Evolutionary conservation across 2,113 vertebrate genomes (phyloP).

Genomic region (Aspiorhynchus laticeps): DNA sequence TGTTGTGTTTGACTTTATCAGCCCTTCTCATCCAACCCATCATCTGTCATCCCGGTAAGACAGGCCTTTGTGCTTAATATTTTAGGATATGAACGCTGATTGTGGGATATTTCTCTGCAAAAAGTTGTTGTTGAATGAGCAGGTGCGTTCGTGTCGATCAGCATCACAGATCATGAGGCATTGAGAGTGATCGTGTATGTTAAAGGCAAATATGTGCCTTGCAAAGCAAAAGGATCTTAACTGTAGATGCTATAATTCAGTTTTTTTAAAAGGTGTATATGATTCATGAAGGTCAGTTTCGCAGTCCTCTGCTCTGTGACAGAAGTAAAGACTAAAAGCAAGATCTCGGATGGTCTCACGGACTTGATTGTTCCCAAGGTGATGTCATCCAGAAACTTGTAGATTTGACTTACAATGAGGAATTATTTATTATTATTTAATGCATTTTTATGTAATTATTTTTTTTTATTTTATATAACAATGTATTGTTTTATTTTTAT

Average conservation of each 20-base stretch:
- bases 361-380: conserved; percentile 35
- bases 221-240: not conserved
- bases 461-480: not conserved
- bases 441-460: too few relatives aligned
- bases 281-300: conserved; percentile 1
- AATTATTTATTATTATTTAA: not conserved
- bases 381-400: not conserved
- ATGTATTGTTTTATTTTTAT: not conserved
- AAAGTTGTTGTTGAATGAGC: conserved; percentile 45
- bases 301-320: not conserved
- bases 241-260: not conserved
- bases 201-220: not conserved
- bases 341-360: not conserved
- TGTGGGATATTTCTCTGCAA: not conserved
- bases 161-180: not conserved
- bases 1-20: conserved; percentile 91
- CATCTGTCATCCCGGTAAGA: conserved; percentile 92
- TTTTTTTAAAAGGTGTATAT: not conserved
- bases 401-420: not conserved
- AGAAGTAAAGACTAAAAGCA: not conserved
- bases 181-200: not conserved
- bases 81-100: conserved; percentile 32
- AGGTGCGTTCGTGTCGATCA: conserved; percentile 12
- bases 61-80: conserved; percentile 22
- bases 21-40: conserved; percentile 87